Conservation (phyloP, 2,888 invertebrate genomes). For the Cantharis flavilabris region DNA sequence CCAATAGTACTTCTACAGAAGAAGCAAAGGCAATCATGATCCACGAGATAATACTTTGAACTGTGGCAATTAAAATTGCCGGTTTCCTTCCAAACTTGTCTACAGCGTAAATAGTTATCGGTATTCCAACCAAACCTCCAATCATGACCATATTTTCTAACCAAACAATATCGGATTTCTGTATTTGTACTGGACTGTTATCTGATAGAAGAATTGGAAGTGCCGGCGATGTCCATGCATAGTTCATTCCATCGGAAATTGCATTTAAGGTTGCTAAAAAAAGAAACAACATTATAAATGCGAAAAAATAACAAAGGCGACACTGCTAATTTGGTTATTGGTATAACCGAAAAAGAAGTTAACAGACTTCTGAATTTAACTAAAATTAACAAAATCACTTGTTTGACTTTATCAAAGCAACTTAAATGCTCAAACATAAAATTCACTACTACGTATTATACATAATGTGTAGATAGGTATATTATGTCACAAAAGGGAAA, state of each 20-base stretch:
- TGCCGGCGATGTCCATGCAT: slow-evolving; percentile 51
- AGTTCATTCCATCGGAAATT: slow-evolving; percentile 53
- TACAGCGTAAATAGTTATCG: slow-evolving; percentile 46
- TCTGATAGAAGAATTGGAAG: slow-evolving; percentile 46
- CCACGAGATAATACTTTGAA: slow-evolving; percentile 47
- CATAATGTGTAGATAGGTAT: no score
- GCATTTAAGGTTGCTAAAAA: slow-evolving; percentile 47
- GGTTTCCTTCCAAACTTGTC: slow-evolving; percentile 48
- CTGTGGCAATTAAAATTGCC: slow-evolving; percentile 47
- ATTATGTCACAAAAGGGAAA: no score
- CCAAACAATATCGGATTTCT: slow-evolving; percentile 39
- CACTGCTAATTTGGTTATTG: no score
- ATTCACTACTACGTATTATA: no score
- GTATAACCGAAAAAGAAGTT: no score
- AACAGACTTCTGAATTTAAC: no score
- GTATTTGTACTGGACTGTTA: slow-evolving; percentile 43
- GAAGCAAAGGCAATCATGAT: slow-evolving; percentile 46
- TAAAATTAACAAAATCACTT: no score
- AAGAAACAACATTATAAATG: not conserved
- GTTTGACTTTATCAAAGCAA: no score
- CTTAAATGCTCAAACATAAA: no score
- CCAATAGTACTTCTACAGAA: slow-evolving; percentile 44
- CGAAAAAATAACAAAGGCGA: no score
- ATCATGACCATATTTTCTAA: slow-evolving; percentile 42
- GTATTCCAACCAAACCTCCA: slow-evolving; percentile 45